Evolutionary conservation across 1,140 invertebrate species (phyloP).

Genomic region (Cyclargus thomasi): DNA sequence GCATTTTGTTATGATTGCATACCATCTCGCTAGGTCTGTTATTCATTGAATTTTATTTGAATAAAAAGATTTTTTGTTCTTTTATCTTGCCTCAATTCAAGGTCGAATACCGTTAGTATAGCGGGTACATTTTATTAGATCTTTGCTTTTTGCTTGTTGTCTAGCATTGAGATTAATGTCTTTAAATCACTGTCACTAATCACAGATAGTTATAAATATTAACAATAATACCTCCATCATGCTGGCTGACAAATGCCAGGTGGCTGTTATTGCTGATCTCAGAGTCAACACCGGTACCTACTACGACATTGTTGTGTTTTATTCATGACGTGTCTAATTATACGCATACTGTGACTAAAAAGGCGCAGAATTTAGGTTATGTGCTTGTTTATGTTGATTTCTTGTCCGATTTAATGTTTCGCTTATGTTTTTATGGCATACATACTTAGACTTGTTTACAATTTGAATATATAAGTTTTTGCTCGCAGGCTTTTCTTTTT

Average conservation of each 20-base stretch:
- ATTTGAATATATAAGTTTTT: background rate
- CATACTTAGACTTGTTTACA: background rate
- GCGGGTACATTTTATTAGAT: too few species aligned
- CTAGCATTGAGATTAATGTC: background rate
- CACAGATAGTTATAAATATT: background rate
- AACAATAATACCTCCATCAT: background rate
- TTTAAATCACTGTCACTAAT: background rate
- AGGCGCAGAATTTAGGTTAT: background rate
- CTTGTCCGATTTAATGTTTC: background rate
- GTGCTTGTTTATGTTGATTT: background rate
- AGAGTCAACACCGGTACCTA: background rate
- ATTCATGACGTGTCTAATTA: background rate
- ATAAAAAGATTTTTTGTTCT: background rate
- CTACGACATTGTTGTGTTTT: background rate
- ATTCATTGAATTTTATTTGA: background rate
- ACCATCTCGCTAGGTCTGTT: too few species aligned
- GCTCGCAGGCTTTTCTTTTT: background rate
- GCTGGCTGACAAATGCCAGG: background rate
- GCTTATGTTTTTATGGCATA: background rate
- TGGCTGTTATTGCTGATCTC: background rate
- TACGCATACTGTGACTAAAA: background rate
- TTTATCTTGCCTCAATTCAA: too few species aligned
- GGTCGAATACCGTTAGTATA: too few species aligned
- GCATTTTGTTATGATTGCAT: too few species aligned
- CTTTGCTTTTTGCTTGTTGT: too few species aligned